Evolutionary conservation across 2,113 vertebrate species (phyloP), one percentile per base, ranked within the genome.

Genomic region (Elgaria multicarinata): DNA sequence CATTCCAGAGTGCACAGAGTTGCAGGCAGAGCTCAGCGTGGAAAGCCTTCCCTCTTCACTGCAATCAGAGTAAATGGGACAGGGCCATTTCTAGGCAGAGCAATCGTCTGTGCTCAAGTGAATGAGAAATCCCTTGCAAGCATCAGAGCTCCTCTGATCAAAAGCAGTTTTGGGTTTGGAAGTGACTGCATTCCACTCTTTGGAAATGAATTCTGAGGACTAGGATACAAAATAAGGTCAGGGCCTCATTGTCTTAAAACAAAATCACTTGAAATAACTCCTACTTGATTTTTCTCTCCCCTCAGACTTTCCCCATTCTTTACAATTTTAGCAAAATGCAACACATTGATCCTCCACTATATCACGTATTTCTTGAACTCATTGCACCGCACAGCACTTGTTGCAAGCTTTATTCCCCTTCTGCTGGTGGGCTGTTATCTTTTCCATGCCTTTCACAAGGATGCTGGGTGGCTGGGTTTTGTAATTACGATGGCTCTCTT

Each of bases 121-220:
- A 55, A 20, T 74, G 71, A 75, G 53, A 42, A 58, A 86, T 75
- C 24, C 50, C 58, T 55, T 55, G 36, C 58, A 44, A 14, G 62
- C 81, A 64, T 44, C 36, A 83, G 39, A 83, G 39, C 62, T 67
- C 36, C 62, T 62, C 36, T 62, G 55, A 53, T 44, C 64, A 69
- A 31, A 69, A 10, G 31, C 28, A 2, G 71, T 33, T 44, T 64
- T 33, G 24, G 42, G 46, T 33, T 71, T 50, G 31, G 42, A 26
- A 74, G 14, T 55, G 53, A 39, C 28, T 33, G 26, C 36, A 62
- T 86, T 62, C 58, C 26, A 39, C 6, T 22, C 53, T 86, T 74
- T n/a, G 26, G 89, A 85, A 67, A 3, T 36, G 0, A 16, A 14
- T 86, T 91, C 94, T 87, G 90, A 87, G 58, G 72, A 8, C 81